phyloP scores from a whole-genome alignment of 2,888 invertebrate species.

The Himalopsyche kuldschensis region DNA sequence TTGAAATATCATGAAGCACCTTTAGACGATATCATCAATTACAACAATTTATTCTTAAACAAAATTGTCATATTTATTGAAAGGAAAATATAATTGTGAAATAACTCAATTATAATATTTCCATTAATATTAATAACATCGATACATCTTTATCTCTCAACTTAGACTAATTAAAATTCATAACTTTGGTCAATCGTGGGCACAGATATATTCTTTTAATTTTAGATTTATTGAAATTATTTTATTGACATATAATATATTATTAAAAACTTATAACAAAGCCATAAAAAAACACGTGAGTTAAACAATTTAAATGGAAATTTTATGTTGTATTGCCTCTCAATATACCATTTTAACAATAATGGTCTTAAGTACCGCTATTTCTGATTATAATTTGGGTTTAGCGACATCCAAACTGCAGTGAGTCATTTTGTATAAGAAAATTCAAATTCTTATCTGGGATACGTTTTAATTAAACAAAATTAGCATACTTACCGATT shows the following conservation, averaged over 20 bases:
- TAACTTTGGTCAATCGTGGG: too few relatives aligned
- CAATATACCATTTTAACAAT: background rate
- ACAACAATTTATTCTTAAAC: too few relatives aligned
- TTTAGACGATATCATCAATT: too few relatives aligned
- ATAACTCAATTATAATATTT: too few relatives aligned
- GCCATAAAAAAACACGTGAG: background rate
- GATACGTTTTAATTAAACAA: background rate
- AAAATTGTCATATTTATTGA: too few relatives aligned
- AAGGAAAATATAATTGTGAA: too few relatives aligned
- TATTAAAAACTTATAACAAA: background rate
- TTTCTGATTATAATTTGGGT: background rate
- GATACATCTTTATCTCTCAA: too few relatives aligned
- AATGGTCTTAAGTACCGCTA: background rate
- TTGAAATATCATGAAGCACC: too few relatives aligned
- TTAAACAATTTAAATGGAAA: background rate
- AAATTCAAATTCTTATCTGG: background rate
- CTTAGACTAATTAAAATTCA: too few relatives aligned
- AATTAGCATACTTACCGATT: background rate
- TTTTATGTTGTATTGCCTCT: background rate
- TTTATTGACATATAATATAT: background rate
- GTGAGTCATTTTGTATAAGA: background rate
- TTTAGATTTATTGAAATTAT: background rate
- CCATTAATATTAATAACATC: too few relatives aligned
- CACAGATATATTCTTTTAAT: too few relatives aligned
- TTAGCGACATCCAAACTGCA: background rate